phyloP scores from a whole-genome alignment of 2,113 vertebrate genomes.

The Acanthisitta chloris region DNA sequence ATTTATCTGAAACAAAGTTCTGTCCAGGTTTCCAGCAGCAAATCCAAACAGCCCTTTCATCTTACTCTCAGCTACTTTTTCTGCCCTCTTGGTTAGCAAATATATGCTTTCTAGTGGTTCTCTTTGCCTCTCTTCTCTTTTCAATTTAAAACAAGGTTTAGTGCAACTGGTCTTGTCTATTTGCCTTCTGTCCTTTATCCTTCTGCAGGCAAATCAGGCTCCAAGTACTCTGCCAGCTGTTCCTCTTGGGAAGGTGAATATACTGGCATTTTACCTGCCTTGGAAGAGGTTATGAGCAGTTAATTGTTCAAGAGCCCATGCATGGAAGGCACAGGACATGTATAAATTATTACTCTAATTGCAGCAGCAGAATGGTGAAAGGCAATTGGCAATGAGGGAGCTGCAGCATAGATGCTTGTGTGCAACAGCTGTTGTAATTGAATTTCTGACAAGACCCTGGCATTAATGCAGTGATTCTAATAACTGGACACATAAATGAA shows the following conservation, averaged over 20 bases:
- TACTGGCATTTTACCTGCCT: not conserved
- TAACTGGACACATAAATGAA: conserved; percentile 14
- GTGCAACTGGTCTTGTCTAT: not conserved
- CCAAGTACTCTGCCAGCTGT: not conserved
- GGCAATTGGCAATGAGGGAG: not conserved
- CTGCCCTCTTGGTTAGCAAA: not conserved
- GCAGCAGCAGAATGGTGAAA: not conserved
- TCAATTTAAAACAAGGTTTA: not conserved
- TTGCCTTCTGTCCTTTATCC: not conserved
- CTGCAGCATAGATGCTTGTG: not conserved
- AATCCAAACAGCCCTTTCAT: not conserved
- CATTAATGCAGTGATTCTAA: conserved; percentile 11
- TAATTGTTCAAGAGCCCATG: not conserved
- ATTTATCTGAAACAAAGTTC: not conserved
- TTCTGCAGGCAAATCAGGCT: not conserved
- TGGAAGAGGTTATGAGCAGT: not conserved
- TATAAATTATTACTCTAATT: conserved; percentile 37
- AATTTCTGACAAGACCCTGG: conserved; percentile 20
- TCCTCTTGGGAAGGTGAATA: not conserved
- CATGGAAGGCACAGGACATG: not conserved
- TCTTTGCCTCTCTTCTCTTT: not conserved
- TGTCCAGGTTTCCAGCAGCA: not conserved
- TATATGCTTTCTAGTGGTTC: not conserved
- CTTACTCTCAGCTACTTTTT: not conserved
- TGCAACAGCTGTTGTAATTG: conserved; percentile 32